Base-by-base conservation (phyloP, 2,888 invertebrate genomes). In the Tholera decimalis region DNA sequence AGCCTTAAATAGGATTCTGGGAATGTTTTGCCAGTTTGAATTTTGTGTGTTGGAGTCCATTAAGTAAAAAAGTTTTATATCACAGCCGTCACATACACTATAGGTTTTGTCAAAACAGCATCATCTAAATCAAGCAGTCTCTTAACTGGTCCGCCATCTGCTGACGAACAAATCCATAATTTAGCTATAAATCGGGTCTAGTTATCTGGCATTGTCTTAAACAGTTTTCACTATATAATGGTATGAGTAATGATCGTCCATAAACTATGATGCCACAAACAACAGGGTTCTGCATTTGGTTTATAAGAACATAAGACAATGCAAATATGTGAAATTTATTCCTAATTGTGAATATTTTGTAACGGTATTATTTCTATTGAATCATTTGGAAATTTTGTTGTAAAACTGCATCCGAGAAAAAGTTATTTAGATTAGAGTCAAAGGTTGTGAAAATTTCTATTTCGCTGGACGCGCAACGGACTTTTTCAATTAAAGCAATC, bases 201-300 rank as follows among this genome's bases (percentile, higher is more conserved):
- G 58, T 51, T 73, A 57, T 71, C 49, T n/a, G 49, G 49, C 55
- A 74, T 56, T 66, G 60, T 70, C 66, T 67, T 61, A 59, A 15
- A 30, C 65, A 72, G 53, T 66, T 59, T 63, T 55, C 53, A 49
- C 73, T 69, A 74, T 83, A 81, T 84, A 87, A 79, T 83, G 64
- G 65, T 83, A 83, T 82, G 83, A 85, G 78, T 79, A 84, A 87
- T 84, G 75, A 80, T 55, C 57, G 64, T 67, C 77, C 73, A 85
- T 87, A 86, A 88, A 86, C 81, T 68, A 68, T 49, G 80, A 77
- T 81, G 88, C 88, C 88, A 86, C 84, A 86, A 87, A 89, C 87
- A 89, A 83, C 77, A 80, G 76, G 85, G 82, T 80, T 73, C 81
- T 73, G 81, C 86, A 88, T 49, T 49, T 20, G 13, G 30, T 13